Base-by-base conservation (phyloP, 2,888 invertebrate genomes). In the Aleiodes leptofemur region DNA sequence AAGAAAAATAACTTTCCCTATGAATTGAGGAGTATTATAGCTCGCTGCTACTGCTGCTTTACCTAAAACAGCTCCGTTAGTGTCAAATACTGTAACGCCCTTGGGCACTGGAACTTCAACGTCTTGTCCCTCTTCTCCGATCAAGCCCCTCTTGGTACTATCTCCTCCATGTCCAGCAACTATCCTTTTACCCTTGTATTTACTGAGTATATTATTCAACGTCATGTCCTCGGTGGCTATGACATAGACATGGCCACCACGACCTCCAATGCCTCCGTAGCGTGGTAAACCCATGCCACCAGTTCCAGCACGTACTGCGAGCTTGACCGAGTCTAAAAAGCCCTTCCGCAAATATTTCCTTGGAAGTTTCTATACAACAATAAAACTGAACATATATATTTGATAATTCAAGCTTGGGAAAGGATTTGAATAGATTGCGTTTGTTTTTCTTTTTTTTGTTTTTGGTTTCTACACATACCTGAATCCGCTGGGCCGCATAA, bases 211-310 rank as follows among this genome's bases (percentile, higher is more conserved):
- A 64, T 88, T 90, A 48, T 90, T 90, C 1, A 95, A 89, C 56
- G 91, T 91, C 0, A 92, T 83, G 29, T 90, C 90, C 84, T 95
- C 93, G 82, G 92, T 93, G 0, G 94, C 94, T 48, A 93, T 89
- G 14, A 96, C 91, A 83, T 93, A 93, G 3, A 99, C 94, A 89
- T 95, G 93, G 2, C 98, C 98, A 55, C 98, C 98, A 88, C 94
- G 94, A 0, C 98, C 98, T 9, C 98, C 98, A 11, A 95, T 90
- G 0, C 96, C 98, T 2, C 98, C 98, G 89, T 93, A 96, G 85
- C 94, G 95, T 2, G 94, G 94, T 23, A 94, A 90, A 14, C 95
- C 96, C 85, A 92, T 92, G 50, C 95, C 96, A 9, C 98, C 98
- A 31, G 93, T 91, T 3, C 98, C 98, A 3, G 94, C 98, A 87